Evolutionary conservation across 2,113 vertebrate species (phyloP), one percentile per base, ranked within the genome.

Genomic region (Myxocyprinus asiaticus): DNA sequence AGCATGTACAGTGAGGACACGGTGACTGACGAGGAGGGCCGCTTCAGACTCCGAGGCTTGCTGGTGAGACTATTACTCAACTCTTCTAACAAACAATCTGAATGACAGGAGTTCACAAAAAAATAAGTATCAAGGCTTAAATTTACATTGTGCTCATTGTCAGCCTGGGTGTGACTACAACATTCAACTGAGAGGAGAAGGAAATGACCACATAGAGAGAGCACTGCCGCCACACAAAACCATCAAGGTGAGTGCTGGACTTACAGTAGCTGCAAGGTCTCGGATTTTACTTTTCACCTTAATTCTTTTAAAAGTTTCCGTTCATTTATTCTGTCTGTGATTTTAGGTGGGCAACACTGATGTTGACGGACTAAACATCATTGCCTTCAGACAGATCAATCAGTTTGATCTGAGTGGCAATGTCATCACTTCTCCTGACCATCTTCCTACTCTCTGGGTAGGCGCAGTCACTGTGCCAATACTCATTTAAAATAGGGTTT

Each of bases 381-480:
- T 99, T 51, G 96, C 95, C 0, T 99, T 99, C 89, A 94, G 97
- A 81, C 97, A 98, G 90, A 99, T 98, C 83, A 98, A 96, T 90
- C 96, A 97, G 0, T 99, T 99, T 83, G 98, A 99, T 85, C 90
- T 99, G 48, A 99, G 96, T 72, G 98, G 97, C 80, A 99, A 99
- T 17, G 93, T 99, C 84, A 92, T 98, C 85, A 97, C 96, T 0
- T 93, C 94, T 51, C 92, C 96, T 0, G 98, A 99, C 75, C 94
- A 96, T 80, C 95, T 99, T 42, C 91, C 96, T 61, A 96, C 97
- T 0, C 89, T 99, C 14, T 96, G 95, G 90, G 98, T 99, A 93
- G 22, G 22, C 3, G 22, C 22, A 33, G 22, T 33, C 22, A 89
- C 33, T 15, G 14, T 58, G 6, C 6, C 90, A 83, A 3, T 1